Evolutionary conservation across 1,140 invertebrate genomes (phyloP).

Genomic region (Hirudo medicinalis): DNA sequence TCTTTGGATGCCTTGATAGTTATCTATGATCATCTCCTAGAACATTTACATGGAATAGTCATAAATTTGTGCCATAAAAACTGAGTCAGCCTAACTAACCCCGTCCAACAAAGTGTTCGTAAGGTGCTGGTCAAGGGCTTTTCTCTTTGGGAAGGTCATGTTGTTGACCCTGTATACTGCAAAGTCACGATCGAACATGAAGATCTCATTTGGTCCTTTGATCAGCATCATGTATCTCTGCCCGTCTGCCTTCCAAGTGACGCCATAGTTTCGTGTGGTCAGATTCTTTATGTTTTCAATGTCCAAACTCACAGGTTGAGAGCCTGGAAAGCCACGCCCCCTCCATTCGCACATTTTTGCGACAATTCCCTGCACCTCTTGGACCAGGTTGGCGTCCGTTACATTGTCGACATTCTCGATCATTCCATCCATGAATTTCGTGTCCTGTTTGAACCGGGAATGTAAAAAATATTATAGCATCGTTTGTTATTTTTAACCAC

Average conservation of each 20-base stretch:
- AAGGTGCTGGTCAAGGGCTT: constrained; percentile 57
- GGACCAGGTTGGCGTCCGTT: constrained; percentile 46
- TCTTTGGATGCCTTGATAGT: constrained; percentile 53
- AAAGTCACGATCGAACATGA: constrained; percentile 88
- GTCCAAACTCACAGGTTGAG: constrained; percentile 93
- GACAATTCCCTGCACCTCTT: constrained; percentile 58
- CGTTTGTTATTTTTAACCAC: too few relatives aligned
- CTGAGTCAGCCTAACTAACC: constrained; percentile 44
- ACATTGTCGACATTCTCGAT: constrained; percentile 36
- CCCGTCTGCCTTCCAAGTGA: constrained; percentile 99
- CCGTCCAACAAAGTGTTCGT: constrained; percentile 81
- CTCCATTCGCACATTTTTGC: constrained; percentile 70
- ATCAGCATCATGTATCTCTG: constrained; percentile 94
- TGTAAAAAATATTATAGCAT: constrained; percentile 3
- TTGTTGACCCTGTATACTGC: constrained; percentile 74
- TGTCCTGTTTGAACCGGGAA: constrained; percentile 28
- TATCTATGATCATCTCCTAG: constrained; percentile 83
- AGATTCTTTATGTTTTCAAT: constrained; percentile 63
- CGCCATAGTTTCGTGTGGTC: constrained; percentile 68
- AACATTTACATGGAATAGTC: constrained; percentile 25
- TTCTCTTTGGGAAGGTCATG: constrained; percentile 62
- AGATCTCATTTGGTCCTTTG: constrained; percentile 66
- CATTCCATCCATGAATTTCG: constrained; percentile 40
- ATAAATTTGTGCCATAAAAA: background rate
- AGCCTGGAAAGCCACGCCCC: constrained; percentile 73